These are phyloP conservation scores for Acanthopagrus latus DNA, from an alignment of 2,797 vertebrate genomes.

Conservation along the genomic window DNA sequence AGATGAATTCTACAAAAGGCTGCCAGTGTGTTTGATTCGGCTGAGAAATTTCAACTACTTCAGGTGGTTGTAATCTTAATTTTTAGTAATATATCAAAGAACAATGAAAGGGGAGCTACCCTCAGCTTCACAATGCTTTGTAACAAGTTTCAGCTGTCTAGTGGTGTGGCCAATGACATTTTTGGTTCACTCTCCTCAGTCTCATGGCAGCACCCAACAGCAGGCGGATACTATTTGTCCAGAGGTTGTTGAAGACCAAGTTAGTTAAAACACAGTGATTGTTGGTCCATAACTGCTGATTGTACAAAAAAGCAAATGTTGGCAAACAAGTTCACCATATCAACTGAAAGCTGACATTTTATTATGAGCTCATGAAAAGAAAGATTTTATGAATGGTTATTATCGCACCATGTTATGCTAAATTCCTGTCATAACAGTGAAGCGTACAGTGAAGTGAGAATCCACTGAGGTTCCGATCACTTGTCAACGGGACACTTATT, in stretches of 20 bases:
- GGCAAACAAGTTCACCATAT: neutral
- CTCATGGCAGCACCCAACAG: neutral
- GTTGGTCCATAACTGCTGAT: neutral
- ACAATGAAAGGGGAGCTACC: neutral
- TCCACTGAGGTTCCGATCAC: no score
- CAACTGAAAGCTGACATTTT: no score
- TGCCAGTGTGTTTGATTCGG: neutral
- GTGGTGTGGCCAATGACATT: neutral
- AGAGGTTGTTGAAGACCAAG: neutral
- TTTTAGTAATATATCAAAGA: neutral
- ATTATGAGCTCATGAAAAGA: no score
- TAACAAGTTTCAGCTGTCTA: no score
- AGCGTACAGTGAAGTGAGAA: no score
- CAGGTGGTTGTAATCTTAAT: neutral
- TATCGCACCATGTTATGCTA: no score
- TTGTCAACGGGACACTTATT: no score
- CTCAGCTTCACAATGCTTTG: no score
- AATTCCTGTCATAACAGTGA: no score
- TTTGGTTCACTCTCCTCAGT: neutral
- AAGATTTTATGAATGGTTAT: no score
- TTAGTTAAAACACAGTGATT: neutral
- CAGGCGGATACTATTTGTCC: neutral
- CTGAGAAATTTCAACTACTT: neutral
- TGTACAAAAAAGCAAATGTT: neutral
- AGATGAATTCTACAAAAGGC: no score